A percentile compares a stretch with the other conserved stretches of the same genome.
phyloP scores from a whole-genome alignment of 2,113 vertebrate genomes.

The Heterochromis multidens region DNA sequence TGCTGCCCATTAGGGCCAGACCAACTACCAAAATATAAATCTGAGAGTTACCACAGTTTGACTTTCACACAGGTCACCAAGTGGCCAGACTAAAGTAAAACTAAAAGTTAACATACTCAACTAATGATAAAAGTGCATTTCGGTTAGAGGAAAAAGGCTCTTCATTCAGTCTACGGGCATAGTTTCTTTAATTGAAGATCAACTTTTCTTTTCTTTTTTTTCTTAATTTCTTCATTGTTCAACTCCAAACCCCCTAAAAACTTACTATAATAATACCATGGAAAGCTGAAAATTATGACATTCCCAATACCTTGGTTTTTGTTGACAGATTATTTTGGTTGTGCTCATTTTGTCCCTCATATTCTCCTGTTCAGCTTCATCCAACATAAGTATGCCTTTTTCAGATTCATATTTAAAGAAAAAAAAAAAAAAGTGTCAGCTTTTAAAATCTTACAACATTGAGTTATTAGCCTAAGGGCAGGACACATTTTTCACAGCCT shows the following conservation, averaged over 20 bases:
- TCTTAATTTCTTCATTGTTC: too few species aligned
- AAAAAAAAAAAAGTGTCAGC: not conserved
- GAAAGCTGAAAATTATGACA: too few species aligned
- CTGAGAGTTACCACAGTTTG: not conserved
- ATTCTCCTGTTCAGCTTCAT: not conserved
- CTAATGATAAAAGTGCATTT: not conserved
- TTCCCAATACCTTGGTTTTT: not conserved
- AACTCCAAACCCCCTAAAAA: too few species aligned
- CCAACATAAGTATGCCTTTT: not conserved
- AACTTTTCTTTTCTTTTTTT: too few species aligned
- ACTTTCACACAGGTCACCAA: not conserved
- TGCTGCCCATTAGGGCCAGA: not conserved
- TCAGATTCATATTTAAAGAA: not conserved
- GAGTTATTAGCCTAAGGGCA: not conserved
- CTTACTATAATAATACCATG: too few species aligned
- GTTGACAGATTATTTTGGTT: not conserved
- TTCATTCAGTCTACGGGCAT: not conserved
- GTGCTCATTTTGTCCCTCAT: not conserved
- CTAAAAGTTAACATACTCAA: not conserved
- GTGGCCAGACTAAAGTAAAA: not conserved
- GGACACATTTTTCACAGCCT: conserved; percentile 1
- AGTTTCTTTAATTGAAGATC: not conserved
- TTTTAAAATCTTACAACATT: not conserved
- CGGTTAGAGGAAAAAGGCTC: not conserved
- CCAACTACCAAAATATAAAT: not conserved